These are phyloP conservation scores for Salmo trutta DNA, from an alignment of 2,797 vertebrate genomes.

Conservation along the genomic window DNA sequence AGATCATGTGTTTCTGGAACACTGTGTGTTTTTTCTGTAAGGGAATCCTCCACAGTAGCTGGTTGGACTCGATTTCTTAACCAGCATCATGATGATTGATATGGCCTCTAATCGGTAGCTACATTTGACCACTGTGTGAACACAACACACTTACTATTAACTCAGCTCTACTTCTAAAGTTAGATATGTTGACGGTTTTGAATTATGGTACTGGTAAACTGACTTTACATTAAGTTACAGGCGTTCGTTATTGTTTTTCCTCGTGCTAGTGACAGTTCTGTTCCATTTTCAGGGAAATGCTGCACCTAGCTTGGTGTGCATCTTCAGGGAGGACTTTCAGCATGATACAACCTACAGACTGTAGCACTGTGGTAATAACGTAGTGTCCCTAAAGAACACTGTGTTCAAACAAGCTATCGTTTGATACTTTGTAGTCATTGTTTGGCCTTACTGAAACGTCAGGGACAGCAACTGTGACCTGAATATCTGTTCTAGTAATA, in stretches of 20 bases:
- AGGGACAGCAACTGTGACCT: no score
- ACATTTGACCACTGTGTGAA: background rate
- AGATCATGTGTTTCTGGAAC: no score
- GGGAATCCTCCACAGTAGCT: background rate
- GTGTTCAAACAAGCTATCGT: background rate
- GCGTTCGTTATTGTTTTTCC: constrained; percentile 6
- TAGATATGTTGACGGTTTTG: background rate
- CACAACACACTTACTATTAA: background rate
- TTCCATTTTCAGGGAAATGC: constrained; percentile 4
- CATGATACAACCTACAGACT: background rate
- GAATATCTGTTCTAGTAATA: no score
- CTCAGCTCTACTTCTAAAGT: background rate
- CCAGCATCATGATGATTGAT: background rate
- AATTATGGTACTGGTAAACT: background rate
- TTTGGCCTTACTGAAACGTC: no score
- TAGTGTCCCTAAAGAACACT: background rate
- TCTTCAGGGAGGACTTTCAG: background rate
- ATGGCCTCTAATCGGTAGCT: background rate
- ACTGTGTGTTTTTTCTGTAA: no score
- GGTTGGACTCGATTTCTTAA: background rate
- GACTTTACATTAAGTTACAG: constrained; percentile 25
- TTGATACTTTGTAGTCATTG: no score
- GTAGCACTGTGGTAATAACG: background rate
- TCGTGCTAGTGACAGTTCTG: constrained; percentile 4
- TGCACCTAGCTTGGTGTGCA: background rate